These are phyloP conservation scores for Phyllotreta cruciferae DNA, from an alignment of 2,888 invertebrate genomes.

Conservation along the genomic window DNA sequence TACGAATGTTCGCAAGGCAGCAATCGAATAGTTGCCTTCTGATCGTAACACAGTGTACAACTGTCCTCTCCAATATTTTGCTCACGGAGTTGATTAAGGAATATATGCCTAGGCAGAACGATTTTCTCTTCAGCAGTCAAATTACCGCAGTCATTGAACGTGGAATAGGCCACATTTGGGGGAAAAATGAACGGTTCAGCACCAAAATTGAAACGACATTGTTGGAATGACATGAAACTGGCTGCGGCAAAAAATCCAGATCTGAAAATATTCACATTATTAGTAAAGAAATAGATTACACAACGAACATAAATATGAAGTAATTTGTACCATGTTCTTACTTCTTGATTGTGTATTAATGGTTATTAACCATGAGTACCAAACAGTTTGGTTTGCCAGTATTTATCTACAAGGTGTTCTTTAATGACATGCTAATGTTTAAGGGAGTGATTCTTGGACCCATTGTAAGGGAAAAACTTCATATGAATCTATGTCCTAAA, in stretches of 20 bases:
- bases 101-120: slow-evolving; percentile 83
- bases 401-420: too few species aligned
- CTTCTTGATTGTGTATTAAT: too few species aligned
- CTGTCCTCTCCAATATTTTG: slow-evolving; percentile 81
- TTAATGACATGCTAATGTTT: too few species aligned
- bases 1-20: slow-evolving; percentile 87
- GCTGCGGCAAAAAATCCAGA: slow-evolving; percentile 93
- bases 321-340: too few species aligned
- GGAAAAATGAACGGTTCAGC: slow-evolving; percentile 78
- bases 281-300: neutral
- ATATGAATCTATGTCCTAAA: too few species aligned
- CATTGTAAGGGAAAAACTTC: too few species aligned
- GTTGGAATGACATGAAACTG: slow-evolving; percentile 96
- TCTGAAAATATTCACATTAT: slow-evolving; percentile 61
- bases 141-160: slow-evolving; percentile 80
- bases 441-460: too few species aligned
- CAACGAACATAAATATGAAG: neutral
- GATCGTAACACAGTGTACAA: slow-evolving; percentile 88
- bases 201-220: slow-evolving; percentile 93
- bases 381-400: too few species aligned
- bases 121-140: slow-evolving; percentile 78
- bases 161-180: slow-evolving; percentile 71
- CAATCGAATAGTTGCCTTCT: slow-evolving; percentile 75
- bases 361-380: too few species aligned
- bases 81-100: slow-evolving; percentile 75